A percentile compares a stretch with the other conserved stretches of the same genome.
phyloP scores from a whole-genome alignment of 2,797 vertebrate species.

The Odontamblyopus lacepedii region DNA sequence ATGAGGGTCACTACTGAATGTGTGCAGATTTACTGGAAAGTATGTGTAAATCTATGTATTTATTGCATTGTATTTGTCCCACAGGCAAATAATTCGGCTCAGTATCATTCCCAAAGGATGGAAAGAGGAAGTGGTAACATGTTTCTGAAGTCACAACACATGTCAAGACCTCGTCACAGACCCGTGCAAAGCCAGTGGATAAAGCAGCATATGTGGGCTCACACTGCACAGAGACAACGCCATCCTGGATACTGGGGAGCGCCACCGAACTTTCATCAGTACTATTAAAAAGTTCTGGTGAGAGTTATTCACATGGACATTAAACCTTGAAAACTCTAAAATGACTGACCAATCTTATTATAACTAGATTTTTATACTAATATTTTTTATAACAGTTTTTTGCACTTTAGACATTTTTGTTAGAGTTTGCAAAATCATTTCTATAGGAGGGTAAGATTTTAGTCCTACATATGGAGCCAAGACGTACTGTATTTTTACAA shows the following conservation, averaged over 20 bases:
- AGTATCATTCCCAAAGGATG: constrained; percentile 62
- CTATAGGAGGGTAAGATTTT: constrained; percentile 58
- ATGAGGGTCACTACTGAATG: too few relatives aligned
- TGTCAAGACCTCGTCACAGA: constrained; percentile 54
- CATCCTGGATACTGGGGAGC: constrained; percentile 58
- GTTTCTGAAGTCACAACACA: constrained; percentile 44
- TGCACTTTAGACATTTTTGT: constrained; percentile 80
- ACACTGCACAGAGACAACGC: constrained; percentile 44
- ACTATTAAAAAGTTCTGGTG: constrained; percentile 42
- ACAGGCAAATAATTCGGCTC: constrained; percentile 63
- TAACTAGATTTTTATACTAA: constrained; percentile 38
- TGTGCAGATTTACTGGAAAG: too few relatives aligned
- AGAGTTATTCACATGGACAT: constrained; percentile 49
- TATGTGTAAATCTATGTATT: too few relatives aligned
- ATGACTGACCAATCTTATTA: constrained; percentile 54
- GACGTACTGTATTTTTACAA: constrained; percentile 75
- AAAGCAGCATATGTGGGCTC: constrained; percentile 60
- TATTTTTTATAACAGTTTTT: constrained; percentile 41
- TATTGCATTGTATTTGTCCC: not conserved
- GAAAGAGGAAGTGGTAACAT: constrained; percentile 33
- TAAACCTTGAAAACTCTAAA: constrained; percentile 53
- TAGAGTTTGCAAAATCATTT: constrained; percentile 53
- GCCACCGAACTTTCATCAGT: constrained; percentile 42
- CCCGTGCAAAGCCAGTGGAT: constrained; percentile 18
- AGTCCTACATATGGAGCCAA: constrained; percentile 64